Evolutionary conservation across 35 echinoderm and acorn worm genomes (phyloP).

Genomic region (Anneissia japonica): DNA sequence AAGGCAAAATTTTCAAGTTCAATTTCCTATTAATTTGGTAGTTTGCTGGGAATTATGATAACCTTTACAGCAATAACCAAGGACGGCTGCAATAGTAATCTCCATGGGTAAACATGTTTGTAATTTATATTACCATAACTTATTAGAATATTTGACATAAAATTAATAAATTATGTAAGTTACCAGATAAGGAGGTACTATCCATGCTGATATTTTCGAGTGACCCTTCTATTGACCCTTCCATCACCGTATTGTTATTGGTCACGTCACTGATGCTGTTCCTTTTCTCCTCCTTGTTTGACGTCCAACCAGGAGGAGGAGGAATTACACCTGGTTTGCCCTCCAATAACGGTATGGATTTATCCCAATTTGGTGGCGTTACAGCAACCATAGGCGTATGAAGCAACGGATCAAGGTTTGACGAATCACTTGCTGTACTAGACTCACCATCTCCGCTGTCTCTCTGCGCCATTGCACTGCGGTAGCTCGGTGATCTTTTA

Average conservation of each 20-base stretch:
- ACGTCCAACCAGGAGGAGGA: background rate
- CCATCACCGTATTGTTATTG: background rate
- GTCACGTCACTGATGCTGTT: background rate
- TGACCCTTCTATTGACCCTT: background rate
- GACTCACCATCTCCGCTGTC: background rate
- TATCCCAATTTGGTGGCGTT: constrained; percentile 12
- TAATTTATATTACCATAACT: too few species aligned
- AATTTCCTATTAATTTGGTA: too few species aligned
- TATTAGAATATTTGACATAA: too few species aligned
- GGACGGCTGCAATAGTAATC: too few species aligned
- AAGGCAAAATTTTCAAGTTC: too few species aligned
- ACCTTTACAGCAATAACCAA: too few species aligned
- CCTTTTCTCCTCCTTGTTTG: background rate
- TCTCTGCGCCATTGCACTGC: background rate
- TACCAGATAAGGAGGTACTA: too few species aligned
- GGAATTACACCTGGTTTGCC: background rate
- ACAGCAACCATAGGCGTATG: background rate
- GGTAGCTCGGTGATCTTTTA: background rate
- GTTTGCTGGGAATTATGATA: too few species aligned
- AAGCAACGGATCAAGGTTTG: background rate
- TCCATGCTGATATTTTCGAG: background rate
- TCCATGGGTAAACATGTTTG: too few species aligned
- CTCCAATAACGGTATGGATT: background rate
- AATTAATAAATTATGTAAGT: too few species aligned
- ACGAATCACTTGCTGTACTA: background rate